These are phyloP conservation scores for Tetramorium parvispinum DNA, from an alignment of 1,140 invertebrate genomes.

Conservation along the genomic window DNA sequence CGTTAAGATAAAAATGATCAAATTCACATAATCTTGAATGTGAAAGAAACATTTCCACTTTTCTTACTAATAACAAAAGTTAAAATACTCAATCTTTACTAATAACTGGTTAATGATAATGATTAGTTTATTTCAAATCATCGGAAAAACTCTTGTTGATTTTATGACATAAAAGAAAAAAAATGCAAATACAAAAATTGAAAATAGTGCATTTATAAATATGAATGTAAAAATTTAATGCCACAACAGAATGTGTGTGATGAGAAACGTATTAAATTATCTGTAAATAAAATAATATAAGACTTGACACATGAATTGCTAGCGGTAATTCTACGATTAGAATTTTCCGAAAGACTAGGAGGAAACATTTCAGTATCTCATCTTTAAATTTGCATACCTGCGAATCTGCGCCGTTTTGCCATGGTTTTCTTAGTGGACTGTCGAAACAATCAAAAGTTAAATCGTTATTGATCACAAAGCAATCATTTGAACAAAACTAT, in stretches of 20 bases:
- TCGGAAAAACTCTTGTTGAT: background rate
- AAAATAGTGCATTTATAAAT: conserved; percentile 63
- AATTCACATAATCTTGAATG: background rate
- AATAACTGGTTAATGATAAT: background rate
- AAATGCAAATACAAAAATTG: conserved; percentile 42
- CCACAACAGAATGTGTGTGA: conserved; percentile 60
- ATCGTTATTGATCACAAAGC: conserved; percentile 76
- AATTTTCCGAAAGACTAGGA: conserved; percentile 63
- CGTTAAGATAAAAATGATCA: background rate
- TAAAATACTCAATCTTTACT: background rate
- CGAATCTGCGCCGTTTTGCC: conserved; percentile 83
- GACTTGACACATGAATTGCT: conserved; percentile 63
- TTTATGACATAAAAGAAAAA: conserved; percentile 42
- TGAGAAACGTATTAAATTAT: conserved; percentile 63
- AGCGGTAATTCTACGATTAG: conserved; percentile 62
- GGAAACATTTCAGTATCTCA: conserved; percentile 75
- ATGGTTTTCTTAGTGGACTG: conserved; percentile 84
- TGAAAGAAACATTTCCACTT: background rate
- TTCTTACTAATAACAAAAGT: background rate
- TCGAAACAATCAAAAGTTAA: conserved; percentile 82
- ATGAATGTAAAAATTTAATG: conserved; percentile 59
- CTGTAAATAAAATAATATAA: conserved; percentile 58
- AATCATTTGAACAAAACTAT: conserved; percentile 69
- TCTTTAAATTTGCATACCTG: conserved; percentile 82
- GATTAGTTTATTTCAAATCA: background rate